phyloP scores from a whole-genome alignment of 2,113 vertebrate species.

The Micromys minutus region DNA sequence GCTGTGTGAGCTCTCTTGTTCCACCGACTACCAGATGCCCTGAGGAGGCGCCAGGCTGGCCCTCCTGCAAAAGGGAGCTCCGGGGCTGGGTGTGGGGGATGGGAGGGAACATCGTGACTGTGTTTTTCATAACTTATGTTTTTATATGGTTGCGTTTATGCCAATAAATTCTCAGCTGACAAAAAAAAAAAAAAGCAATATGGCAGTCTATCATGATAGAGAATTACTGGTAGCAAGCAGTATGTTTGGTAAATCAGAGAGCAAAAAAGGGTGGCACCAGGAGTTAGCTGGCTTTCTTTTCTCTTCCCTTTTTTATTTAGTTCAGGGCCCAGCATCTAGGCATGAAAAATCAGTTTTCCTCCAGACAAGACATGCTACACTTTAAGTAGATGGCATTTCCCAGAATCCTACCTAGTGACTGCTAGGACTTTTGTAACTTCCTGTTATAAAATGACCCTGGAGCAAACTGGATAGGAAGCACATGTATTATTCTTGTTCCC shows the following conservation, averaged over 20 bases:
- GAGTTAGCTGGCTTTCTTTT: neutral
- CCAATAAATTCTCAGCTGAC: conserved; percentile 83
- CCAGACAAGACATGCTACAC: neutral
- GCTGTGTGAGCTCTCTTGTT: too few species aligned
- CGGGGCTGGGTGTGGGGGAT: too few species aligned
- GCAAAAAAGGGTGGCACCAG: neutral
- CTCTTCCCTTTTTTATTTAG: neutral
- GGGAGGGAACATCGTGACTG: conserved; percentile 78
- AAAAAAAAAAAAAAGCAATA: too few species aligned
- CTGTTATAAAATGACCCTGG: neutral
- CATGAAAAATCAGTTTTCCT: neutral
- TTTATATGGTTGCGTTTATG: conserved; percentile 87
- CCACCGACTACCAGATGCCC: too few species aligned
- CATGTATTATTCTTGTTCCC: neutral
- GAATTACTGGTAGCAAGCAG: too few species aligned
- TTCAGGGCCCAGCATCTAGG: neutral
- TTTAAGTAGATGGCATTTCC: neutral
- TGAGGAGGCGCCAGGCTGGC: conserved; percentile 71
- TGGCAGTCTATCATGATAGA: neutral
- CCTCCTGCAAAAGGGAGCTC: conserved; percentile 64
- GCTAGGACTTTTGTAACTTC: neutral
- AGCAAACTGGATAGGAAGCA: neutral
- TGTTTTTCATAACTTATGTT: conserved; percentile 89
- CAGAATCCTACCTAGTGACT: neutral
- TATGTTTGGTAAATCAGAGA: neutral